Percentiles rank a stretch among this genome's conserved stretches.
These are phyloP conservation scores for Spodoptera frugiperda DNA, from an alignment of 1,140 invertebrate genomes.

Conservation along the genomic window DNA sequence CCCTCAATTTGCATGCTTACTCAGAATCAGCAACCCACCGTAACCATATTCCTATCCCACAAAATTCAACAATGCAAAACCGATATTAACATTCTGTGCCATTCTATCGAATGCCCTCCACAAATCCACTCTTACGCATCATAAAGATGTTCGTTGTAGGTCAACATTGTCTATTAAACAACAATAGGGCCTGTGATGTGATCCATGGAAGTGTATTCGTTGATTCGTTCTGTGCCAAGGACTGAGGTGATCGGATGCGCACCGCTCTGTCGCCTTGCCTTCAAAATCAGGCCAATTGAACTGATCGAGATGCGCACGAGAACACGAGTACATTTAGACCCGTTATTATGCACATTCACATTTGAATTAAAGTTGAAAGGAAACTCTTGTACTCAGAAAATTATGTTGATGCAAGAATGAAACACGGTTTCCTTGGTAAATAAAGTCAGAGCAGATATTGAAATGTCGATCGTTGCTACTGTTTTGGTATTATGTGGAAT, in stretches of 20 bases:
- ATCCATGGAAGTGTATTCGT: slow-evolving; percentile 69
- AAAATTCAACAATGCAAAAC: slow-evolving; percentile 31
- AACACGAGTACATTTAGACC: background rate
- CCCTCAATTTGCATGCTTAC: slow-evolving; percentile 13
- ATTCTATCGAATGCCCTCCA: slow-evolving; percentile 44
- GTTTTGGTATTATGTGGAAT: background rate
- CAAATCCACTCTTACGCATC: slow-evolving; percentile 49
- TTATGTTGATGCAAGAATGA: slow-evolving; percentile 10
- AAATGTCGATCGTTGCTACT: background rate
- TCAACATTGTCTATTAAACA: slow-evolving; percentile 63
- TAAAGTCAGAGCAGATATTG: background rate
- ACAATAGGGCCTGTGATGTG: slow-evolving; percentile 77
- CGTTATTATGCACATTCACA: slow-evolving; percentile 20
- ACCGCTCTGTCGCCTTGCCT: slow-evolving; percentile 67
- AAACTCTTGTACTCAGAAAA: slow-evolving; percentile 6
- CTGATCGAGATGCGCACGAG: slow-evolving; percentile 50
- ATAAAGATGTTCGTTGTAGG: slow-evolving; percentile 62
- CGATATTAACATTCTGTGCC: slow-evolving; percentile 38
- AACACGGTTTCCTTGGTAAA: background rate
- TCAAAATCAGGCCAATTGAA: slow-evolving; percentile 65
- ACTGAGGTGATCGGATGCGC: slow-evolving; percentile 68
- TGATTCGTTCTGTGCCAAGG: slow-evolving; percentile 74
- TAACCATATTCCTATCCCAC: slow-evolving; percentile 13
- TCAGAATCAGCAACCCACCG: slow-evolving; percentile 8
- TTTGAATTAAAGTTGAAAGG: slow-evolving; percentile 30